Base-by-base conservation (phyloP, 2,888 invertebrate species). In the Pediacus dermestoides region DNA sequence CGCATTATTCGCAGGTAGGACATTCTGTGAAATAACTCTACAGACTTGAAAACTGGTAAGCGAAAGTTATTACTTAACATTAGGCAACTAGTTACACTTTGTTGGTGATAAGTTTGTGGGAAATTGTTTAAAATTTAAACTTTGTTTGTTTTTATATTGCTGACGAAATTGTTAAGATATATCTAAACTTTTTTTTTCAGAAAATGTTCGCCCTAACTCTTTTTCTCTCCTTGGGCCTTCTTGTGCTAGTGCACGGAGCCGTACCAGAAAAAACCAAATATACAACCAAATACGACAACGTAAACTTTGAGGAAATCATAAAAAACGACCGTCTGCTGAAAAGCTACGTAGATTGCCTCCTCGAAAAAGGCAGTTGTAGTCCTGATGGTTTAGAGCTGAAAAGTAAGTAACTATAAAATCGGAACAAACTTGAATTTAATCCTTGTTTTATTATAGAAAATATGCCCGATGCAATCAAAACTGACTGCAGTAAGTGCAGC, bases 281-380 rank as follows among this genome's bases (percentile, higher is more conserved):
- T 65, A 80, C 81, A 0, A 78, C 80, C 44, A 82, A 80, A 61
- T 85, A 79, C 68, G 84, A 84, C 63, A 76, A 81, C 60, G 71
- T 85, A 46, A 78, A 85, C 57, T 63, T 85, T 8, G 79, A 84
- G 16, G 75, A 79, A 55, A 77, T 85, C 41, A 68, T 85, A 1
- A 72, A 72, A 44, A 85, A 80, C 18, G 73, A 80, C 3, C 73
- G 83, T 27, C 70, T 85, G 2, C 68, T 84, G 15, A 78, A 77
- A 48, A 80, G 77, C 36, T 85, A 85, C 60, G 73, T 81, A 1
- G 77, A 82, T 52, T 85, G 85, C 56, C 68, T 85, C 1, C 57
- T 83, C 39, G 82, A 80, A 0, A 71, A 67, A 54, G 79, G 79
- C 10, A 72, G 72, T 7, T 85, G 85, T 61, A 81, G 82, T 7